phyloP scores from a whole-genome alignment of 2,113 vertebrate species.

The Channa argus region DNA sequence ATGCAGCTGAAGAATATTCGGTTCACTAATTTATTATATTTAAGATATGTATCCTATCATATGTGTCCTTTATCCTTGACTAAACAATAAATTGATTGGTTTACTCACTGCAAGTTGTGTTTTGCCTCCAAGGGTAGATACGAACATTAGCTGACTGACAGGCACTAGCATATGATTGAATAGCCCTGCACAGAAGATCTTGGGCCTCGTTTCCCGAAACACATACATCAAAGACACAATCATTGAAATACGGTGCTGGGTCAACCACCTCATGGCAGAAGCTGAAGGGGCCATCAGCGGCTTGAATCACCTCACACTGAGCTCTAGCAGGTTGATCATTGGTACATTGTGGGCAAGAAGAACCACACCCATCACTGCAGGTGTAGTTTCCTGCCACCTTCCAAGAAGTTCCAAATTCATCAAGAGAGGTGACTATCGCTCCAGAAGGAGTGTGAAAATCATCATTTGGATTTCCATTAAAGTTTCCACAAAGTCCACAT shows the following conservation, averaged over 20 bases:
- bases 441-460: conserved; percentile 65
- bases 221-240: conserved; percentile 75
- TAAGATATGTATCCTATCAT: too few species aligned
- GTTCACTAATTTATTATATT: too few species aligned
- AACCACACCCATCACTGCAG: conserved; percentile 49
- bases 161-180: conserved; percentile 63
- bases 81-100: rapidly evolving
- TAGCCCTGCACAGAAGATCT: conserved; percentile 64
- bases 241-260: too few species aligned
- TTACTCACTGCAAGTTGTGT: conserved; percentile 74
- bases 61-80: too few species aligned
- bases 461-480: conserved; percentile 71
- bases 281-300: too few species aligned
- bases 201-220: conserved; percentile 46
- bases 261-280: too few species aligned
- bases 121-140: too few species aligned
- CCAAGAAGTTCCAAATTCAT: conserved; percentile 63
- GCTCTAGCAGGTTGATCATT: conserved; percentile 32
- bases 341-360: conserved; percentile 50
- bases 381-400: conserved; percentile 51
- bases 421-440: not conserved
- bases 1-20: too few species aligned
- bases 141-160: conserved; percentile 77
- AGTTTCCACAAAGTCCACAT: conserved; percentile 81
- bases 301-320: conserved; percentile 66